Conservation (phyloP, 2,888 invertebrate genomes). For the Lamellibrachia satsuma region DNA sequence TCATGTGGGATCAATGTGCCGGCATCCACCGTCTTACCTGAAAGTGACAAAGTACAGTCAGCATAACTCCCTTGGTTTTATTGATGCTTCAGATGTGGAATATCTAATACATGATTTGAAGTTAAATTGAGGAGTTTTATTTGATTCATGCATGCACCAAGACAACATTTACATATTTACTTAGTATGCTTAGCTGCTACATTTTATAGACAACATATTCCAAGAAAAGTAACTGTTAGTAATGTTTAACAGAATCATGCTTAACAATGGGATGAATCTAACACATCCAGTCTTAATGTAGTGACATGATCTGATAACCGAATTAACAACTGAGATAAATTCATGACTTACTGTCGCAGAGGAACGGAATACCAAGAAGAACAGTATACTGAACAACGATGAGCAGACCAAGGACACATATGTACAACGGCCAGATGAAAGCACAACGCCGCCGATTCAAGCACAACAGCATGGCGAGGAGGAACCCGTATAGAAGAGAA, state of each 20-base stretch:
- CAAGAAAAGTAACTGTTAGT: background rate
- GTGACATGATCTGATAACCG: background rate
- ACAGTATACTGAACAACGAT: background rate
- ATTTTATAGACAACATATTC: background rate
- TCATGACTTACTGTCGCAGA: background rate
- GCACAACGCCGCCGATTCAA: constrained; percentile 73
- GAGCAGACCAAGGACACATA: constrained; percentile 72
- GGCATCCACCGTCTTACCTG: background rate
- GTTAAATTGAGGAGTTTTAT: background rate
- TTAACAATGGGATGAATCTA: background rate
- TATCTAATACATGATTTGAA: background rate
- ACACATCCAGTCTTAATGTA: background rate
- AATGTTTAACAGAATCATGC: background rate
- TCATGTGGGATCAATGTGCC: background rate
- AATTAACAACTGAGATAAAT: background rate
- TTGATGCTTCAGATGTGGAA: background rate
- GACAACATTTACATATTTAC: background rate
- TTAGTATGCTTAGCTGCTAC: no score
- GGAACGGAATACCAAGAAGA: background rate
- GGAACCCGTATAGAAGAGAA: constrained; percentile 84
- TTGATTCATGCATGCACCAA: background rate
- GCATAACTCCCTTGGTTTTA: background rate
- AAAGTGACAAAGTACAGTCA: background rate
- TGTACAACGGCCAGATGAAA: constrained; percentile 84
- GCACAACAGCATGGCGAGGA: constrained; percentile 79